Evolutionary conservation across 2,113 vertebrate genomes (phyloP).

Genomic region (Nesogale talazaci): DNA sequence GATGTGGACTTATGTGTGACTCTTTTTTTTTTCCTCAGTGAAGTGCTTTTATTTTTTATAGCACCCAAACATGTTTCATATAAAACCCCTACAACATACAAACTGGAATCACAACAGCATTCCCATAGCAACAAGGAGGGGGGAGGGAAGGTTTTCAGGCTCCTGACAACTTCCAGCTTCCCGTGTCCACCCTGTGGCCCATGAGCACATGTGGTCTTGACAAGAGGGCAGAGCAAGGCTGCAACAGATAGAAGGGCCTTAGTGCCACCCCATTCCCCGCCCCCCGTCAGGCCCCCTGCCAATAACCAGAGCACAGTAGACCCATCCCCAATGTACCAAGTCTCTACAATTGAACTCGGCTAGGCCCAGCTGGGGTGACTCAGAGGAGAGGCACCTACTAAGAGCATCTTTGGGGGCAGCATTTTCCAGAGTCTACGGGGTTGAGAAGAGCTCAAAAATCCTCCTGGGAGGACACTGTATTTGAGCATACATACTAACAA

Average conservation of each 20-base stretch:
- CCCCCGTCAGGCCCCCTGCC: not conserved
- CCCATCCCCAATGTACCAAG: not conserved
- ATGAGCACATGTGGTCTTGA: too few relatives aligned
- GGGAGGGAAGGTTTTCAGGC: too few relatives aligned
- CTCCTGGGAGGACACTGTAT: not conserved
- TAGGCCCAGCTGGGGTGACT: not conserved
- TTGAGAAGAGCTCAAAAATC: not conserved
- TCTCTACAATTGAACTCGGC: not conserved
- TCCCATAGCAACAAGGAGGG: not conserved
- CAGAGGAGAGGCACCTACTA: not conserved
- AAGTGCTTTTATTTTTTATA: constrained; percentile 78
- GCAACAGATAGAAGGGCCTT: not conserved
- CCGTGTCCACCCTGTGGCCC: too few relatives aligned
- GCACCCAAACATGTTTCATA: too few relatives aligned
- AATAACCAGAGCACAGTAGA: too few relatives aligned
- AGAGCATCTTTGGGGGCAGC: not conserved
- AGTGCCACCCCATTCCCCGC: not conserved
- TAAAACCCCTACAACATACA: constrained; percentile 68
- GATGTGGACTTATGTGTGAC: too few relatives aligned
- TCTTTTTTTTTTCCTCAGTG: not conserved
- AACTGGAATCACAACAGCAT: constrained; percentile 54
- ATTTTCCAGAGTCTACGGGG: constrained; percentile 31
- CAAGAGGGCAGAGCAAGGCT: not conserved
- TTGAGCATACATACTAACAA: not conserved
- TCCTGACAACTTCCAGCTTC: too few relatives aligned